Conservation (phyloP, 2,113 vertebrate species). For the Grallaria varia region DNA sequence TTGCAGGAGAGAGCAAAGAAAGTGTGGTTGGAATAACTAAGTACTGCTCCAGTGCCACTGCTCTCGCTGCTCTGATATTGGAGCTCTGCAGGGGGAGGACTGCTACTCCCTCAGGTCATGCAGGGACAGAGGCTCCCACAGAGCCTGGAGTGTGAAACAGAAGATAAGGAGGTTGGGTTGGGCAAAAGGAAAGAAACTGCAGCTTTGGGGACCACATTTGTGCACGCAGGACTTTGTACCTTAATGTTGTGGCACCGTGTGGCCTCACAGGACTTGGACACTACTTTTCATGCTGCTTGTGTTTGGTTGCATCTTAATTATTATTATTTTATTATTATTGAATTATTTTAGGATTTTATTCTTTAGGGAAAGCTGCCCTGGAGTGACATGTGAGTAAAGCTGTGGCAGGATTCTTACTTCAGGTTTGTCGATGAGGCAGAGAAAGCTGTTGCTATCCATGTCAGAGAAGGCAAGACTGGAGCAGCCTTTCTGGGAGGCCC, state of each 20-base stretch:
- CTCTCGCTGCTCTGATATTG: background rate
- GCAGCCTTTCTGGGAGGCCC: background rate
- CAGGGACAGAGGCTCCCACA: background rate
- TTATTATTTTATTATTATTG: background rate
- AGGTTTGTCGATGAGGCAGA: background rate
- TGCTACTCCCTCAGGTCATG: background rate
- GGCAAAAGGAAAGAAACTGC: background rate
- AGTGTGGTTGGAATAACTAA: background rate
- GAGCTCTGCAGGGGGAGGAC: background rate
- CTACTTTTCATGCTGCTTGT: background rate
- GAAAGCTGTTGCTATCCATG: background rate
- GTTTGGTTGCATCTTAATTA: background rate
- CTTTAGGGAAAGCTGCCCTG: background rate
- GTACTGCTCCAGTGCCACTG: background rate
- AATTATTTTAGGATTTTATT: background rate
- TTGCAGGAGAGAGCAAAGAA: background rate
- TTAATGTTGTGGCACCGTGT: fast-evolving
- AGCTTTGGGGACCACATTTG: background rate
- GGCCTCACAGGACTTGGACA: background rate
- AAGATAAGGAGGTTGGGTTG: slow-evolving; percentile 24
- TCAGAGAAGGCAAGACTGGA: background rate
- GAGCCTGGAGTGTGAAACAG: background rate
- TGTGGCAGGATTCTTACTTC: background rate
- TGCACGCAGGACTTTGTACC: background rate
- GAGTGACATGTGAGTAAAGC: background rate